Percentiles rank a stretch among this genome's conserved stretches.
Conservation (phyloP, 2,888 invertebrate genomes). For the Didymodactylos carnosus region DNA sequence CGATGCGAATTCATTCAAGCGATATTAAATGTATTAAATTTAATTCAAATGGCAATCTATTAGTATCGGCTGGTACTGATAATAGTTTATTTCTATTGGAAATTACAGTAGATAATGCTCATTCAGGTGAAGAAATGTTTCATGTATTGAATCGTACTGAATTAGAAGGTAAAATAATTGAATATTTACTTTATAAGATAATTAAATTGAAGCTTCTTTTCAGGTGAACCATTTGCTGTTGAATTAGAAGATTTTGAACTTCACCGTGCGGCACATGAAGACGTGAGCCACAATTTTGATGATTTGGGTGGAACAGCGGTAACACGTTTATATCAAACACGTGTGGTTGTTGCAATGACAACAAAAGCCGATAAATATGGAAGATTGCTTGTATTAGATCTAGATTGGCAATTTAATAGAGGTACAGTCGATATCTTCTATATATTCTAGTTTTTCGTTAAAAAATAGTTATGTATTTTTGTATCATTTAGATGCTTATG, state of each 20-base stretch:
- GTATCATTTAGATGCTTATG: too few relatives aligned
- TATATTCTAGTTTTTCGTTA: too few relatives aligned
- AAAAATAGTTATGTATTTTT: too few relatives aligned
- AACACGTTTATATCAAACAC: background rate
- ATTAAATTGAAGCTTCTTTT: too few relatives aligned
- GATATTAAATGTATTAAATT: slow-evolving; percentile 3
- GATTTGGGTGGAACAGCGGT: background rate
- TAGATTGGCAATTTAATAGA: background rate
- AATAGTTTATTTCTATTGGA: slow-evolving; percentile 7
- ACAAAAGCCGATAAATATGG: background rate
- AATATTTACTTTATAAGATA: too few relatives aligned
- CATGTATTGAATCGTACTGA: background rate
- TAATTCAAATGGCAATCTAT: slow-evolving; percentile 7
- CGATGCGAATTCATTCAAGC: background rate
- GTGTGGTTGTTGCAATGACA: background rate
- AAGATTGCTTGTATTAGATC: background rate
- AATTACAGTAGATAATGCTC: background rate
- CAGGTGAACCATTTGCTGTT: background rate
- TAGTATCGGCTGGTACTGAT: slow-evolving; percentile 8
- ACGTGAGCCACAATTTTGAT: background rate
- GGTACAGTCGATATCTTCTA: too few relatives aligned
- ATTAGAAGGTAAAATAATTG: background rate
- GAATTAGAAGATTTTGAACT: background rate
- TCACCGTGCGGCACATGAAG: background rate
- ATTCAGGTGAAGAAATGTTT: background rate